Conservation (phyloP, 2,888 invertebrate species). For the Pachliopta kotzebuea region DNA sequence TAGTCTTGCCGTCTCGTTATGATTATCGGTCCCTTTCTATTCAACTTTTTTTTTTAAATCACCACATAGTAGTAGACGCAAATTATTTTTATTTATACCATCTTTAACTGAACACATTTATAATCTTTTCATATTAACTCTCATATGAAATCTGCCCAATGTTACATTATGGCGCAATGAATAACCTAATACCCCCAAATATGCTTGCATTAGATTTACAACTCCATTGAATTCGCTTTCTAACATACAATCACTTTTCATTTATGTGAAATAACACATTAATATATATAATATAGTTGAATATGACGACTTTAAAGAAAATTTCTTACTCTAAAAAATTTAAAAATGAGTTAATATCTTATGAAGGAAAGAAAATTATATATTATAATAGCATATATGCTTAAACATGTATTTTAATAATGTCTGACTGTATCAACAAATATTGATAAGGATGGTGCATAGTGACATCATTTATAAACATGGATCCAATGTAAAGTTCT, state of each 20-base stretch:
- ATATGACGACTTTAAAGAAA: too few species aligned
- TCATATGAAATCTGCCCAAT: background rate
- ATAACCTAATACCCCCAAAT: conserved; percentile 13
- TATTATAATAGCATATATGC: too few species aligned
- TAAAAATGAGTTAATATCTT: too few species aligned
- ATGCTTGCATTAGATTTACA: conserved; percentile 20
- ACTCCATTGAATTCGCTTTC: conserved; percentile 21
- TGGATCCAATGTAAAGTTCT: too few species aligned
- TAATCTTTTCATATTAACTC: background rate
- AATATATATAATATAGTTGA: background rate
- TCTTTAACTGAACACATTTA: conserved; percentile 4
- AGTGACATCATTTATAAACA: too few species aligned
- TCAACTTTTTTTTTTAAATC: background rate
- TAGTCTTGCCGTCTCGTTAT: conserved; percentile 8
- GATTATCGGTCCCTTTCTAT: background rate
- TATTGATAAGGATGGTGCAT: too few species aligned
- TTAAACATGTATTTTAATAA: too few species aligned
- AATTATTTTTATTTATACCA: conserved; percentile 9
- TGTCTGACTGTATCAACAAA: too few species aligned
- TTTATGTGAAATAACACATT: conserved; percentile 10
- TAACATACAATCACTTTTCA: conserved; percentile 17
- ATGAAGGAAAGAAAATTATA: too few species aligned
- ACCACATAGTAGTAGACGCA: conserved; percentile 12
- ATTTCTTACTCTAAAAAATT: background rate
- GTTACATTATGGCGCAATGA: conserved; percentile 1